Percentiles rank a stretch among this genome's conserved stretches.
These are phyloP conservation scores for Oncorhynchus nerka DNA, from an alignment of 2,113 vertebrate genomes.

Conservation along the genomic window DNA sequence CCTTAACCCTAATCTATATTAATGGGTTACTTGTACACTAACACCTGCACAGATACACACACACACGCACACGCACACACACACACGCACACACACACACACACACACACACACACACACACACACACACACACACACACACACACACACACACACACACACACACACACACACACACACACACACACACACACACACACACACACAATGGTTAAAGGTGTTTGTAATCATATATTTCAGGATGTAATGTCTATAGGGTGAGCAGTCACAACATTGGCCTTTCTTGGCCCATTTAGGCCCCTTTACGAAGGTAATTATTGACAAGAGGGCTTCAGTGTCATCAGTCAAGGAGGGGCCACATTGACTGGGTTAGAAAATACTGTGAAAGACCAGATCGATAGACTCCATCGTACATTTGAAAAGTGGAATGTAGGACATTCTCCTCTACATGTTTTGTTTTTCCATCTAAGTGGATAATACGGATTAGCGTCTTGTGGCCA, in stretches of 20 bases:
- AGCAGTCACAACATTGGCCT: constrained; percentile 64
- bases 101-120: too few species aligned
- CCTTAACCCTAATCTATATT: background rate
- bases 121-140: background rate
- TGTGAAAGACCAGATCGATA: constrained; percentile 57
- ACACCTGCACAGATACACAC: too few species aligned
- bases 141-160: background rate
- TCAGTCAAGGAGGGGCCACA: constrained; percentile 60
- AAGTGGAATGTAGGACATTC: constrained; percentile 25
- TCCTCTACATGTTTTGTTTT: constrained; percentile 39
- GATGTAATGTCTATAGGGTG: constrained; percentile 58
- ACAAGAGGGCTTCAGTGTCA: constrained; percentile 57
- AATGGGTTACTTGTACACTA: background rate
- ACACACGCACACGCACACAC: too few species aligned
- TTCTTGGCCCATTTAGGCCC: constrained; percentile 64
- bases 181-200: too few species aligned
- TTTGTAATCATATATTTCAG: constrained; percentile 57
- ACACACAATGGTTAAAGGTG: background rate
- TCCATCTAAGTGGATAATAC: constrained; percentile 55
- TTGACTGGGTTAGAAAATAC: constrained; percentile 59
- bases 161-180: too few species aligned
- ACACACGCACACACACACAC: background rate
- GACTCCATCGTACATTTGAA: constrained; percentile 55
- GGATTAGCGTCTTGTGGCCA: constrained; percentile 54
- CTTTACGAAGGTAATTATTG: constrained; percentile 63